These are phyloP conservation scores for Brachylomia viminalis DNA, from an alignment of 2,888 invertebrate species.

Conservation along the genomic window DNA sequence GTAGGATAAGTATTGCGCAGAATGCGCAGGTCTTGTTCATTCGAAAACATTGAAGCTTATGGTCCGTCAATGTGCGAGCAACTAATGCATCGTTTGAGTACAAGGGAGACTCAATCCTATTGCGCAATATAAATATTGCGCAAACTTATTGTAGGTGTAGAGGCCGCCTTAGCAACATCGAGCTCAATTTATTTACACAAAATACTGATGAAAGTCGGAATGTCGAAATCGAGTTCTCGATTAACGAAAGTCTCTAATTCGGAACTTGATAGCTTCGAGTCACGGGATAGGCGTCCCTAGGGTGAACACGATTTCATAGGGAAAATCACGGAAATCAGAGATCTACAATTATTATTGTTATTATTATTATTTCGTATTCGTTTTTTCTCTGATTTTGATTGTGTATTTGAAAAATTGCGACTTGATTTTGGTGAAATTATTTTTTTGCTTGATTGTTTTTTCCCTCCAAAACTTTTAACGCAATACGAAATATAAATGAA, in stretches of 20 bases:
- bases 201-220: constrained; percentile 43
- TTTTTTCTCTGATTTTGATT: constrained; percentile 23
- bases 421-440: neutral
- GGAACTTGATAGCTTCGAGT: constrained; percentile 56
- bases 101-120: neutral
- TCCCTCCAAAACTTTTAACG: no score
- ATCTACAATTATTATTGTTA: constrained; percentile 48
- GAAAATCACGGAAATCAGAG: constrained; percentile 40
- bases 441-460: neutral
- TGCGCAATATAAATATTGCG: neutral
- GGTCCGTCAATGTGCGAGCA: neutral
- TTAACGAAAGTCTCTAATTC: constrained; percentile 49
- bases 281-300: constrained; percentile 53
- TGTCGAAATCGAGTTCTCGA: constrained; percentile 44
- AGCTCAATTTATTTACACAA: constrained; percentile 53
- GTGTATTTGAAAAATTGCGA: constrained; percentile 11
- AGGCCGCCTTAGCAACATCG: neutral
- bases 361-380: constrained; percentile 26
- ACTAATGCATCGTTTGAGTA: neutral
- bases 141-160: neutral
- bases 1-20: neutral
- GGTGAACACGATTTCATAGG: constrained; percentile 19
- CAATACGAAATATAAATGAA: neutral
- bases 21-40: neutral
- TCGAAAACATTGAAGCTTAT: neutral